Evolutionary conservation across 2,888 invertebrate species (phyloP), one percentile per base, ranked within the genome.

Genomic region (Tuta absoluta): DNA sequence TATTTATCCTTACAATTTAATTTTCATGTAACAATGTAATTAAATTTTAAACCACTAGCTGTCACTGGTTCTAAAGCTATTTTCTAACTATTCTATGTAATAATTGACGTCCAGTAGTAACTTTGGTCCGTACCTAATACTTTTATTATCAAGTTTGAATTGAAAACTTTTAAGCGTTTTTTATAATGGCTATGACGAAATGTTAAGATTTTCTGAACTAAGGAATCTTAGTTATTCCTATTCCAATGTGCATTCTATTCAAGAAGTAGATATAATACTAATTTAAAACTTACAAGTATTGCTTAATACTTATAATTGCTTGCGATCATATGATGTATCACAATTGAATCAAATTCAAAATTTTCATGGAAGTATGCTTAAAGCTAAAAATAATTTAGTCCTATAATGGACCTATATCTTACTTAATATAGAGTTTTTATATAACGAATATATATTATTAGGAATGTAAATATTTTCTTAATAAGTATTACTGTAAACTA

Each of bases 81-180:
- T 37, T 12, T 57, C 45, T 41, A 37, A 56, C 63, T 69, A 67
- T 72, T 73, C 80, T 81, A 82, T 78, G 76, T 71, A 71, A 72
- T 75, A 89, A 89, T 89, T 89, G 89, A 89, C 89, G 73, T 78
- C 69, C 72, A 75, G 82, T 86, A 85, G 81, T 78, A 69, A 64
- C 66, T 73, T 87, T 88, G 86, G 86, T 88, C 86, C 86, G 71
- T 82, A 82, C 67, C 56, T 71, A 75, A 33, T 56, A n/a, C 8
- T 33, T 28, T 56, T 45, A 45, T 45, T 17, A 45, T 45, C 11
- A 45, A 11, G 0, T 11, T 17, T 45, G 45, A 45, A 45, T 45
- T 33, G 33, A 33, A 45, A 45, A 3, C 17, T 45, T n/a, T 17
- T 45, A 45, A 45, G 45, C 45, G 45, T 45, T 17, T 45, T 45